Base-by-base conservation (phyloP, 2,113 vertebrate genomes). In the Dipodomys ordii region DNA sequence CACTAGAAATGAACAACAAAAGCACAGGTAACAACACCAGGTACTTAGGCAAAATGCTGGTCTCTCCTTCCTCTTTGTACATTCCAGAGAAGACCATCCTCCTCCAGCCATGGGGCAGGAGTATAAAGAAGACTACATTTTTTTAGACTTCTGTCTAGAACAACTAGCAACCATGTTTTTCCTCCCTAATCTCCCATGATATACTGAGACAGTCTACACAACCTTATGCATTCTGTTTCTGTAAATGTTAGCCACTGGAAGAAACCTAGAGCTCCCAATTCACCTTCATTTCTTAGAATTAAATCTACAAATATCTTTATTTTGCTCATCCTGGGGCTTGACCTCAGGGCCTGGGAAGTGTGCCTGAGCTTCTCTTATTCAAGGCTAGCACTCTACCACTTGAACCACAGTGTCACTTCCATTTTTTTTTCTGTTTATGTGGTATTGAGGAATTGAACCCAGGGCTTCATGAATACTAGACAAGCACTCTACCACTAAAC, bases 11-110 rank as follows among this genome's bases (percentile, higher is more conserved):
- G n/a, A 91, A 60, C 53, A 46, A 7, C 12, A 69, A 60, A 2
- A 64, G n/a, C 46, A 27, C 15, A 19, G 10, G 10, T 9, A 25
- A 23, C 3, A 67, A 15, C 23, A 23, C 57, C 25, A 68, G 44
- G 3, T 6, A 35, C 13, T 0, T 1, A 6, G 53, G 6, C 39
- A 53, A 19, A 22, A 3, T 13, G 7, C 1, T 39, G 35, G 15
- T 22, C 39, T 71, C 13, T 46, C 16, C 4, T 73, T 74, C 32
- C 9, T 22, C n/a, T 49, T 30, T 32, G 77, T 8, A 32, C 11
- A 65, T 71, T 87, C 28, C 28, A 69, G 16, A 19, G n/a, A 69
- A 76, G 44, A 28, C 0, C 3, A 46, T 28, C 2, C 15, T 80
- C 8, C 64, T 25, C 6, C 7, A 65, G n/a, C 5, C 62, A 57